These are phyloP conservation scores for Ahaetulla prasina DNA, from an alignment of 2,113 vertebrate species.

Conservation along the genomic window DNA sequence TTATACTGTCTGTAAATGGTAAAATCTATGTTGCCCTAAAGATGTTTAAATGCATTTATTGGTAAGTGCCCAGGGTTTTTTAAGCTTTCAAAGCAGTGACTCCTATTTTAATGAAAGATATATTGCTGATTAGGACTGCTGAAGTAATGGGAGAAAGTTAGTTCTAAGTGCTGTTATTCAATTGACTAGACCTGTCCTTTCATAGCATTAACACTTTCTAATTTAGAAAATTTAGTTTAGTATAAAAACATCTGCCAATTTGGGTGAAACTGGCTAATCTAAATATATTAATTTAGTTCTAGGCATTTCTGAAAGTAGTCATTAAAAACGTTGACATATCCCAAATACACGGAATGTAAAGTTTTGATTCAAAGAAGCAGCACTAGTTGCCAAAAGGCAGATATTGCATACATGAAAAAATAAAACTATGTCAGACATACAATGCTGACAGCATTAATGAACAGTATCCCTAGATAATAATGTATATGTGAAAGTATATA, in stretches of 20 bases:
- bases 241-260: background rate
- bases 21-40: background rate
- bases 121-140: background rate
- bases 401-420: background rate
- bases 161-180: background rate
- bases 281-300: background rate
- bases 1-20: constrained; percentile 1
- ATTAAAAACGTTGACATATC: background rate
- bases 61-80: background rate
- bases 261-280: background rate
- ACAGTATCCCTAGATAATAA: background rate
- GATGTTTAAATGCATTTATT: background rate
- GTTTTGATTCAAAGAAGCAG: background rate
- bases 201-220: background rate
- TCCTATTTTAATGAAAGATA: background rate
- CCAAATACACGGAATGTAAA: background rate
- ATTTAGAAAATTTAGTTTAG: background rate
- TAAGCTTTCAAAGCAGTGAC: background rate
- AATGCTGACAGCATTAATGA: background rate
- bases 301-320: background rate
- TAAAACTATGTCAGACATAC: background rate
- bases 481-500: background rate
- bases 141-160: background rate
- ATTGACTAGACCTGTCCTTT: background rate
- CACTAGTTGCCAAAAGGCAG: background rate